Evolutionary conservation across 2,888 invertebrate genomes (phyloP).

Genomic region (Dynastes grantii): DNA sequence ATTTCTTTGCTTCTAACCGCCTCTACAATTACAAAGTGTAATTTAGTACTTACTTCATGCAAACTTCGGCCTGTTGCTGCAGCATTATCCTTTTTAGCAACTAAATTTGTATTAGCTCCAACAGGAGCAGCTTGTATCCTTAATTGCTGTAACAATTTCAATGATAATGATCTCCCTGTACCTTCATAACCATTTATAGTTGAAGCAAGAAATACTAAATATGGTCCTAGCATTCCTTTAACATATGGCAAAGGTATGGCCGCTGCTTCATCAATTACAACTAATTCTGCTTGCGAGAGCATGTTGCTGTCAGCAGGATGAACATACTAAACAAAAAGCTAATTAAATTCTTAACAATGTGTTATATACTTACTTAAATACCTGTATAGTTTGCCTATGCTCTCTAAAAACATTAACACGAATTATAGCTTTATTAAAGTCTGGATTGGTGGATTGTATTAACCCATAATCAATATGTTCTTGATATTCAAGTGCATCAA

Average conservation of each 20-base stretch:
- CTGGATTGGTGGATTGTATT: constrained; percentile 94
- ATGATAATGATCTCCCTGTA: constrained; percentile 94
- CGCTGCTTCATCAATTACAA: constrained; percentile 98
- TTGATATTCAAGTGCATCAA: constrained; percentile 94
- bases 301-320: constrained; percentile 92
- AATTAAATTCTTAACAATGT: constrained; percentile 25
- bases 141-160: constrained; percentile 95
- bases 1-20: not conserved
- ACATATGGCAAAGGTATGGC: constrained; percentile 97
- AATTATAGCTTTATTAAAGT: constrained; percentile 96
- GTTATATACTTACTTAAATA: constrained; percentile 63
- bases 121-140: constrained; percentile 75
- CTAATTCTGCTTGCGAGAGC: constrained; percentile 92
- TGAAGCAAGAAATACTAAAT: constrained; percentile 95
- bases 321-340: constrained; percentile 82
- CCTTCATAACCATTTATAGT: constrained; percentile 99
- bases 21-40: no score
- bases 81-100: constrained; percentile 67
- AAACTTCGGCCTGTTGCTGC: constrained; percentile 72
- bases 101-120: constrained; percentile 72
- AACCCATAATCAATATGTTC: constrained; percentile 97
- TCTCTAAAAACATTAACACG: constrained; percentile 92
- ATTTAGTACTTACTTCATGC: constrained; percentile 70
- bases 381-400: constrained; percentile 94
- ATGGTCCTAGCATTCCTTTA: constrained; percentile 90